Percentiles rank a stretch among this genome's conserved stretches.
phyloP scores from a whole-genome alignment of 2,888 invertebrate genomes.

The Neoaliturus tenellus region DNA sequence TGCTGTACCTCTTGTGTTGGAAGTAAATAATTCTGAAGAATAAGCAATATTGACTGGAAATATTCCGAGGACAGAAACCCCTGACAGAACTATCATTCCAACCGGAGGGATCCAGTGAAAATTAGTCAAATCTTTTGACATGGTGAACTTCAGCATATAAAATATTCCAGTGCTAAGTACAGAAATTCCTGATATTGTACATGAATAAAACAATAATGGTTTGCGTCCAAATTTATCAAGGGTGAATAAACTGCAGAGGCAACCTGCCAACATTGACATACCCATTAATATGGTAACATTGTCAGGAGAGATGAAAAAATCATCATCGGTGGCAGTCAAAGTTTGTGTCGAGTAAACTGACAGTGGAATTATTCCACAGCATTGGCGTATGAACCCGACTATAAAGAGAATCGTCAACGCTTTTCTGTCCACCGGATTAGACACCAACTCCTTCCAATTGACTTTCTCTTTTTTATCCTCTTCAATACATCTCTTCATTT shows the following conservation, averaged over 20 bases:
- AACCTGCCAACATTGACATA: background rate
- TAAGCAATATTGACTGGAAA: constrained; percentile 37
- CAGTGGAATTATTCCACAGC: constrained; percentile 1
- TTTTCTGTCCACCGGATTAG: background rate
- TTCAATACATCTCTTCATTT: background rate
- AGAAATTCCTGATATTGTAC: background rate
- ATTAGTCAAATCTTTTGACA: background rate
- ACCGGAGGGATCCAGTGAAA: constrained; percentile 31
- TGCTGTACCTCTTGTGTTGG: constrained; percentile 24
- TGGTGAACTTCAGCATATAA: background rate
- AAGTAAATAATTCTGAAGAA: constrained; percentile 20
- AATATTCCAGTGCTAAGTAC: background rate
- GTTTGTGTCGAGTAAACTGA: constrained; percentile 34
- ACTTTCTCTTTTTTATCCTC: background rate
- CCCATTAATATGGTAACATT: constrained; percentile 20
- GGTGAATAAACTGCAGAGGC: background rate
- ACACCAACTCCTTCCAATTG: background rate
- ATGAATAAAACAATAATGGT: constrained; percentile 1
- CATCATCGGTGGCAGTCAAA: background rate
- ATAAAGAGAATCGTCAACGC: background rate
- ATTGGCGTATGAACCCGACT: background rate
- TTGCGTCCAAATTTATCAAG: constrained; percentile 25
- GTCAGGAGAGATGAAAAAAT: constrained; percentile 38
- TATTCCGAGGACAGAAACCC: constrained; percentile 31
- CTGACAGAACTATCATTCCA: background rate